Conservation (phyloP, 2,113 vertebrate species). For the Meles meles region DNA sequence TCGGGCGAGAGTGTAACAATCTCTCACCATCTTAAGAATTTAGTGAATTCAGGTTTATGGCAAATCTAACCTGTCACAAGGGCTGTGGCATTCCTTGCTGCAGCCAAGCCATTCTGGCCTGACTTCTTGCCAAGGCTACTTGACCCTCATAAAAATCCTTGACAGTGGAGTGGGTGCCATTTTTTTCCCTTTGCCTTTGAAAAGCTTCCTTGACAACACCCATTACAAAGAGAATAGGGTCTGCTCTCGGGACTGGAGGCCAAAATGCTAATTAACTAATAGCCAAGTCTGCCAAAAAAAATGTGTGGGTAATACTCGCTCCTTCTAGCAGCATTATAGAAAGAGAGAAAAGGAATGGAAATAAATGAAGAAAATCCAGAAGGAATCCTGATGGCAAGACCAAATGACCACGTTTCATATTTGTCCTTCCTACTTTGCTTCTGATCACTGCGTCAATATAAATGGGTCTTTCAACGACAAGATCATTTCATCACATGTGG, state of each 20-base stretch:
- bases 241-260: constrained; percentile 41
- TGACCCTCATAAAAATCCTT: constrained; percentile 68
- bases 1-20: background rate
- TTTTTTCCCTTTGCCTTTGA: constrained; percentile 50
- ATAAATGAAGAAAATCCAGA: background rate
- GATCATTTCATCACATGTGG: background rate
- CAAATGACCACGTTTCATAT: background rate
- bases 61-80: constrained; percentile 51
- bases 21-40: constrained; percentile 46
- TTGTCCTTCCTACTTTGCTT: background rate
- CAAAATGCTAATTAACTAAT: constrained; percentile 62
- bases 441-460: background rate
- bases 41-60: constrained; percentile 7
- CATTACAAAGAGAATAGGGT: constrained; percentile 54
- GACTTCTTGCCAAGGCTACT: constrained; percentile 49
- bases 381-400: background rate
- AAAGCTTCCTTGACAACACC: constrained; percentile 45
- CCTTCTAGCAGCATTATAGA: background rate
- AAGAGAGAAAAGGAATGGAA: background rate
- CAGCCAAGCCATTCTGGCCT: constrained; percentile 54
- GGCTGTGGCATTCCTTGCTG: background rate
- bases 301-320: background rate
- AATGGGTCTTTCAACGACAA: background rate
- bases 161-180: constrained; percentile 50
- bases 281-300: constrained; percentile 45